Evolutionary conservation across 2,797 vertebrate genomes (phyloP).

Genomic region (Xyrichtys novacula): DNA sequence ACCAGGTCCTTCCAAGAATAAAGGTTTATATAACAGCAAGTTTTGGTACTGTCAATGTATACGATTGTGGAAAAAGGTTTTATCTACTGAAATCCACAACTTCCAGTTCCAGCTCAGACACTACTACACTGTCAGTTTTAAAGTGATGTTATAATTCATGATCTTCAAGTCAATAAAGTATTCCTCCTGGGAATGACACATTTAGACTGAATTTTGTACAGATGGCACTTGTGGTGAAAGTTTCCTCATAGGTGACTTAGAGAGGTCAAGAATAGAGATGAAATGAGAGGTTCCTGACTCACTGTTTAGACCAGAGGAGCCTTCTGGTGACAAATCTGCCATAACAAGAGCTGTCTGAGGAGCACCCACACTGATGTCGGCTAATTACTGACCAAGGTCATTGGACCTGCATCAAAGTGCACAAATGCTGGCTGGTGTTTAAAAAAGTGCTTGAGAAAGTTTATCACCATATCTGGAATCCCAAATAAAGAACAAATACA

Average conservation of each 20-base stretch:
- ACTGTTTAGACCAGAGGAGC: constrained; percentile 48
- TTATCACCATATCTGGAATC: constrained; percentile 30
- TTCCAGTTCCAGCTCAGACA: neutral
- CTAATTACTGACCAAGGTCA: constrained; percentile 55
- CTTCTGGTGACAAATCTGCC: constrained; percentile 51
- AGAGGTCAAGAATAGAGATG: constrained; percentile 38
- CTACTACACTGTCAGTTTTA: neutral
- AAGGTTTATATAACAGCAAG: neutral
- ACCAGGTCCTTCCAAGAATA: too few relatives aligned
- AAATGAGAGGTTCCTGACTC: constrained; percentile 46
- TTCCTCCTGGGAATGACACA: neutral
- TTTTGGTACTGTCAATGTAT: neutral
- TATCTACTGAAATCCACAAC: neutral
- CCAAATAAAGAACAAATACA: constrained; percentile 10
- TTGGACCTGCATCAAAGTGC: constrained; percentile 4
- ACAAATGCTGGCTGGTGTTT: constrained; percentile 2
- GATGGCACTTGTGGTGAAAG: neutral
- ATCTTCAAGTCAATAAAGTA: neutral
- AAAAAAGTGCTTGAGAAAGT: constrained; percentile 22
- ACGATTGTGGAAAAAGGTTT: neutral
- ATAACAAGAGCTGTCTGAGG: constrained; percentile 48
- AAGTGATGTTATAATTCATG: neutral
- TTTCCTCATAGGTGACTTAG: constrained; percentile 9
- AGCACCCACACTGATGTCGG: constrained; percentile 52
- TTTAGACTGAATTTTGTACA: neutral